Evolutionary conservation across 2,888 invertebrate genomes (phyloP).

Genomic region (Eilema sororculum): DNA sequence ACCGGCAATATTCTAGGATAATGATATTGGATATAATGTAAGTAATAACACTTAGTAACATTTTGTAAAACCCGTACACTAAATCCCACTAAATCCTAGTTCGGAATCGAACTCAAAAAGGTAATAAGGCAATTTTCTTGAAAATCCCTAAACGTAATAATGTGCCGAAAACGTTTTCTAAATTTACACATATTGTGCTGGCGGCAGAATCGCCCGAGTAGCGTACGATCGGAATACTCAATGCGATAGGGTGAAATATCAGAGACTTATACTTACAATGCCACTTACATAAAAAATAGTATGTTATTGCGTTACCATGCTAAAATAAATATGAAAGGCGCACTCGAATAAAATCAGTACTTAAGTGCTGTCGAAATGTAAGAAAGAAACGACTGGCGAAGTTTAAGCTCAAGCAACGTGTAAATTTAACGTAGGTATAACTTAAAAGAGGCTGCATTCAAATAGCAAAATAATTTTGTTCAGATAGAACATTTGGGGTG

Average conservation of each 20-base stretch:
- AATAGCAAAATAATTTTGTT: conserved; percentile 82
- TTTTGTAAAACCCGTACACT: conserved; percentile 59
- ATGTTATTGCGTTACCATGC: conserved; percentile 44
- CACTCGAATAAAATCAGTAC: conserved; percentile 42
- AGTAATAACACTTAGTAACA: conserved; percentile 58
- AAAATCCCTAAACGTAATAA: conserved; percentile 86
- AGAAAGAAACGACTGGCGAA: conserved; percentile 46
- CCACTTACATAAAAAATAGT: conserved; percentile 59
- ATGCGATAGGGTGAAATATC: conserved; percentile 73
- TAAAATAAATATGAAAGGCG: conserved; percentile 38
- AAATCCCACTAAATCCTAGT: conserved; percentile 80
- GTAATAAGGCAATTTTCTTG: conserved; percentile 86
- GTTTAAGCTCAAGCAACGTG: conserved; percentile 57
- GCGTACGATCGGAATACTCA: conserved; percentile 81
- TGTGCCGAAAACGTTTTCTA: conserved; percentile 85
- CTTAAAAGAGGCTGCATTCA: conserved; percentile 66
- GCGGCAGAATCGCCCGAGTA: conserved; percentile 77
- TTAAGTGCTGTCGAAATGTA: conserved; percentile 29
- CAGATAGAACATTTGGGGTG: conserved; percentile 78
- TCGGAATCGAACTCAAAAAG: conserved; percentile 81
- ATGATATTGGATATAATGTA: conserved; percentile 41
- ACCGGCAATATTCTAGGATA: conserved; percentile 24
- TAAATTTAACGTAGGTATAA: conserved; percentile 53
- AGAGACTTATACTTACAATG: conserved; percentile 66
- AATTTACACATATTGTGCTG: conserved; percentile 86